phyloP scores from a whole-genome alignment of 2,888 invertebrate species.

The Brachylomia viminalis region DNA sequence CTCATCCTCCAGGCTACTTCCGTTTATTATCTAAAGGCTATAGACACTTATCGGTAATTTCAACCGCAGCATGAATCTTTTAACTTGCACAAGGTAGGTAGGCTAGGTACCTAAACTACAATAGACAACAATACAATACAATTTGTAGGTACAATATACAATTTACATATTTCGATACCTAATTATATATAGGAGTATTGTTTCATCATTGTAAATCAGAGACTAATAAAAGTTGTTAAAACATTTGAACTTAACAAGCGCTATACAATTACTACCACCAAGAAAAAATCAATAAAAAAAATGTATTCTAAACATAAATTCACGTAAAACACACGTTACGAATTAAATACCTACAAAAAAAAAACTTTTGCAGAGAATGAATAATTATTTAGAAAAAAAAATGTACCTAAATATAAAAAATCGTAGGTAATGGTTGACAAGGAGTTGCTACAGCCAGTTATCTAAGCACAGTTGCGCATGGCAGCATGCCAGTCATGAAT shows the following conservation, averaged over 20 bases:
- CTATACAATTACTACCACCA: not conserved
- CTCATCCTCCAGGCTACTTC: not conserved
- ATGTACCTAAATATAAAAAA: not conserved
- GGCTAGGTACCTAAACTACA: too few relatives aligned
- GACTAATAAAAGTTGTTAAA: not conserved
- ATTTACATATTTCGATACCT: not conserved
- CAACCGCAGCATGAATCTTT: not conserved
- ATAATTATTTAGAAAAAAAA: not conserved
- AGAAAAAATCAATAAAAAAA: not conserved
- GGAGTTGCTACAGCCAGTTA: not conserved
- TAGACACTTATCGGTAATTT: not conserved
- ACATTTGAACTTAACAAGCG: not conserved
- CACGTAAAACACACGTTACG: not conserved
- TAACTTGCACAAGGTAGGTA: not conserved
- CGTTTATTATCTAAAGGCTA: not conserved
- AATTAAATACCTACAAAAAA: not conserved
- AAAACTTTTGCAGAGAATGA: not conserved
- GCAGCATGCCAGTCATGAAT: conserved; percentile 46
- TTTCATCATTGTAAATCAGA: not conserved
- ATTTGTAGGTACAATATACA: too few relatives aligned
- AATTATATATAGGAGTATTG: not conserved
- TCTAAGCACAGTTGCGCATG: conserved; percentile 36
- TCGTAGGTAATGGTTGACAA: not conserved
- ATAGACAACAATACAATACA: too few relatives aligned
- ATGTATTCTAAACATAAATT: not conserved